A percentile compares a stretch with the other conserved stretches of the same genome.
phyloP scores from a whole-genome alignment of 1,140 invertebrate species.

The Pachypsylla venusta region DNA sequence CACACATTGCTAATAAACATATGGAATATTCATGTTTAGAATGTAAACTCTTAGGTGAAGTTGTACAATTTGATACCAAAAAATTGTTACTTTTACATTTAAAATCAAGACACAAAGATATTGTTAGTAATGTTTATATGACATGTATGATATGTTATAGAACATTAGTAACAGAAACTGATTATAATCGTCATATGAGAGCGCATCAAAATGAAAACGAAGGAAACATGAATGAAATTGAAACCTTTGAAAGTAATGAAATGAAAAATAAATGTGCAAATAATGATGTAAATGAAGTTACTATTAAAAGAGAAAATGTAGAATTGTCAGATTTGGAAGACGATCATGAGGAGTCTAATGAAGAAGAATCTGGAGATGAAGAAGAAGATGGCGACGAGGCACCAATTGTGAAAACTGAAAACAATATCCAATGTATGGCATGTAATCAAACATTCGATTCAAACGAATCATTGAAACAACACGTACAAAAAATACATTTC shows the following conservation, averaged over 20 bases:
- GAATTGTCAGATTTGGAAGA: neutral
- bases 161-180: neutral
- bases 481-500: neutral
- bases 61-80: neutral
- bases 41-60: neutral
- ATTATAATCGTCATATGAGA: neutral
- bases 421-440: no score
- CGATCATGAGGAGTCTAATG: neutral
- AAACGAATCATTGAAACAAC: neutral
- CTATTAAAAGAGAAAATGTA: neutral
- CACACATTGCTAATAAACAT: neutral
- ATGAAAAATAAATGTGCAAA: neutral
- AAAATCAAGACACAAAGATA: neutral
- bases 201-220: neutral
- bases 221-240: neutral
- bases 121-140: neutral
- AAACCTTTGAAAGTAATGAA: neutral
- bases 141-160: neutral
- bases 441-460: neutral
- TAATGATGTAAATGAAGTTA: neutral
- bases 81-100: neutral
- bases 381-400: neutral
- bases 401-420: neutral
- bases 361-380: neutral
- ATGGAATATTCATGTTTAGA: neutral